These are phyloP conservation scores for Ceyx melanurus DNA, from an alignment of 2,113 vertebrate genomes.

Conservation along the genomic window DNA sequence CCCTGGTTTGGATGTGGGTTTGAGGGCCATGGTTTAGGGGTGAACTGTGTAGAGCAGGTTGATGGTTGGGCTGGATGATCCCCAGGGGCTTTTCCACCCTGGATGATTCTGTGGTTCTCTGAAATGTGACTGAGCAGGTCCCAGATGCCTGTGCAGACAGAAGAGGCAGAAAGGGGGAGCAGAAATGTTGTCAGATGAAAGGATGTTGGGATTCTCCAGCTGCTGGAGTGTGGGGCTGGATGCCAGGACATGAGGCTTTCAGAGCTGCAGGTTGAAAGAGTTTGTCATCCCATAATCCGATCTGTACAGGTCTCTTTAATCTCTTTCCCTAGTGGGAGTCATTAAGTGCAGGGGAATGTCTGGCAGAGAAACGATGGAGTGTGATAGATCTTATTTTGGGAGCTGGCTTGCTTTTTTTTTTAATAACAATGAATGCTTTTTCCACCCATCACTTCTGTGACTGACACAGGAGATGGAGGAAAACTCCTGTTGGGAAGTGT, in stretches of 20 bases:
- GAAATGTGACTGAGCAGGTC: background rate
- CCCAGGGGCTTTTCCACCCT: too few species aligned
- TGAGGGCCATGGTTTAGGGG: too few species aligned
- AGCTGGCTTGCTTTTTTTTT: background rate
- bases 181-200: background rate
- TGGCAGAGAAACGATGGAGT: constrained; percentile 12
- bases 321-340: constrained; percentile 39
- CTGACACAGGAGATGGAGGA: constrained; percentile 11
- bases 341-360: constrained; percentile 12
- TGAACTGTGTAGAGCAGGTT: too few species aligned
- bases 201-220: background rate
- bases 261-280: constrained; percentile 4
- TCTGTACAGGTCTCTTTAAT: constrained; percentile 43
- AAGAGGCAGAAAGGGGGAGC: background rate
- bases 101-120: background rate
- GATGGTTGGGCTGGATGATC: too few species aligned
- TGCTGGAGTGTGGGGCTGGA: background rate
- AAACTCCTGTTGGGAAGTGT: background rate
- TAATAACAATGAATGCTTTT: constrained; percentile 5
- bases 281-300: constrained; percentile 14
- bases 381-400: constrained; percentile 9
- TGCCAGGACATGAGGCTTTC: background rate
- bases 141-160: background rate
- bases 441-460: background rate
- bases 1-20: too few species aligned